A percentile compares a stretch with the other conserved stretches of the same genome.
phyloP scores from a whole-genome alignment of 2,888 invertebrate species.

The Parnassius mnemosyne region DNA sequence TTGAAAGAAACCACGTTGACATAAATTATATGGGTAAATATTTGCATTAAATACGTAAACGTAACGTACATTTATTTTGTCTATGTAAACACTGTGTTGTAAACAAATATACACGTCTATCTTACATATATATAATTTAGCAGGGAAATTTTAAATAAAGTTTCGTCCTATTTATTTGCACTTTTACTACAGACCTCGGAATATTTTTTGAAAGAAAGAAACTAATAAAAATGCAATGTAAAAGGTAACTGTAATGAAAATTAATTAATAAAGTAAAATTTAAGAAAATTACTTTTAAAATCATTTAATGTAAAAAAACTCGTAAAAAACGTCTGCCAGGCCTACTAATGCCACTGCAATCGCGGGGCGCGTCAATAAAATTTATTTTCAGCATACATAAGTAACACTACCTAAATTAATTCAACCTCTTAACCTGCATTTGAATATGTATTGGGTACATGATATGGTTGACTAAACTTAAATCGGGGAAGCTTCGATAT shows the following conservation, averaged over 20 bases:
- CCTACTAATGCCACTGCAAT: conserved; percentile 8
- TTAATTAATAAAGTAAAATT: too few species aligned
- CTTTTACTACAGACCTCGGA: too few species aligned
- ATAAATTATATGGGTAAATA: conserved; percentile 18
- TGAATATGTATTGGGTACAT: conserved; percentile 26
- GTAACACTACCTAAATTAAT: conserved; percentile 14
- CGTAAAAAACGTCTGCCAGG: not conserved
- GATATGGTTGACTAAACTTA: conserved; percentile 21
- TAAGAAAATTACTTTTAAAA: not conserved
- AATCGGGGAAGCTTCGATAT: not conserved
- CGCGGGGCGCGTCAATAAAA: conserved; percentile 13
- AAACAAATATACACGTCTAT: too few species aligned
- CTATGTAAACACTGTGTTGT: too few species aligned
- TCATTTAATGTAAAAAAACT: not conserved
- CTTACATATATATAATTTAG: too few species aligned
- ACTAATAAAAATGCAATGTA: too few species aligned
- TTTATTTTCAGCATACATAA: conserved; percentile 18
- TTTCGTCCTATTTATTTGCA: too few species aligned
- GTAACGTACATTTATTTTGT: too few species aligned
- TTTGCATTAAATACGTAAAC: not conserved
- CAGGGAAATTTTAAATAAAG: too few species aligned
- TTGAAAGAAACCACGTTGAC: conserved; percentile 1
- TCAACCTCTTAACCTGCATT: conserved; percentile 26
- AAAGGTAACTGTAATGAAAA: too few species aligned
- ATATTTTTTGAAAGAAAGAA: too few species aligned